These are phyloP conservation scores for Apteryx mantelli DNA, from an alignment of 2,113 vertebrate genomes.

Conservation along the genomic window DNA sequence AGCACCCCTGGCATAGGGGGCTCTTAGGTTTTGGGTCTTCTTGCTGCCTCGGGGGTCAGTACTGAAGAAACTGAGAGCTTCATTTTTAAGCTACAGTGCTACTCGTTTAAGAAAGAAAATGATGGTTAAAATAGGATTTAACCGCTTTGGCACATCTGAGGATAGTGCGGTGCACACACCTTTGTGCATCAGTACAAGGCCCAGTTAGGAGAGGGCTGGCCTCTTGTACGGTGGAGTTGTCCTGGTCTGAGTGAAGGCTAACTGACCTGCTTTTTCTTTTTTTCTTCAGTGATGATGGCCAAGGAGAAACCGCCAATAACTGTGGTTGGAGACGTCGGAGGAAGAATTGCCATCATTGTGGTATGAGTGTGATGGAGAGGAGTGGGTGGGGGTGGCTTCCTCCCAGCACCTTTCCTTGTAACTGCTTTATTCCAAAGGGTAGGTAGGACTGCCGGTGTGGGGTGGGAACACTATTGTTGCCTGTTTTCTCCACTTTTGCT, in stretches of 20 bases:
- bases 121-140: neutral
- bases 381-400: neutral
- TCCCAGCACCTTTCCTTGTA: neutral
- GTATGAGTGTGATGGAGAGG: slow-evolving; percentile 75
- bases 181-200: fast-evolving
- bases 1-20: neutral
- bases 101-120: neutral
- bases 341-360: slow-evolving; percentile 97
- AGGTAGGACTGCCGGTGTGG: neutral
- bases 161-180: neutral
- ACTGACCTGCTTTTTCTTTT: slow-evolving; percentile 16
- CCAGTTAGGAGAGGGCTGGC: neutral
- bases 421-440: neutral
- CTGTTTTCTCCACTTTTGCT: neutral
- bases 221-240: neutral
- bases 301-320: slow-evolving; percentile 99
- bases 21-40: neutral
- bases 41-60: neutral
- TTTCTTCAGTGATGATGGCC: slow-evolving; percentile 95
- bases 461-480: neutral
- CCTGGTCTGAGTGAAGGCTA: neutral
- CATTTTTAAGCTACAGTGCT: neutral
- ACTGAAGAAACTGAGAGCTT: neutral
- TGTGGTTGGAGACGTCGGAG: slow-evolving; percentile 96
- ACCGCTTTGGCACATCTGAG: neutral